Evolutionary conservation across 2,888 invertebrate genomes (phyloP).

Genomic region (Chrysolina oricalcia): DNA sequence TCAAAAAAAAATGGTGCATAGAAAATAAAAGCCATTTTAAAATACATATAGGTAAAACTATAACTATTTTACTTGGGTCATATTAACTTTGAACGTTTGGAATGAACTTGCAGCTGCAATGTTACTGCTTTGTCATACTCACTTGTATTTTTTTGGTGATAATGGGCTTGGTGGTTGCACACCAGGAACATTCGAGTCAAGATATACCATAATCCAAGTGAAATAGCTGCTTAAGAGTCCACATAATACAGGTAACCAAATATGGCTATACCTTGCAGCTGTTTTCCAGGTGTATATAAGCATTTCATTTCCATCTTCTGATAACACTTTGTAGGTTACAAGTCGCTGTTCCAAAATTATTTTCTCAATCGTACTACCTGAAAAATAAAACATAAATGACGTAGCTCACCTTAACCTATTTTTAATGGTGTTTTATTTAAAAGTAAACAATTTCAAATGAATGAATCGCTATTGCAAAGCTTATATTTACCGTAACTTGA

Average conservation of each 20-base stretch:
- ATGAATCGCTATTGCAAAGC: not conserved
- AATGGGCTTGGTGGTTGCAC: slow-evolving; percentile 76
- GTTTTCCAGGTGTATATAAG: slow-evolving; percentile 66
- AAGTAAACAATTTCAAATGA: not conserved
- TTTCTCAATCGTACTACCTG: slow-evolving; percentile 53
- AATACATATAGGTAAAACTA: too few species aligned
- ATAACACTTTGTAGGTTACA: slow-evolving; percentile 62
- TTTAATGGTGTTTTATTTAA: not conserved
- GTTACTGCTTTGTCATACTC: slow-evolving; percentile 50
- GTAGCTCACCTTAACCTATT: not conserved
- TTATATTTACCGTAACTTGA: slow-evolving; percentile 66
- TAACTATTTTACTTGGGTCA: too few species aligned
- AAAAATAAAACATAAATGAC: slow-evolving; percentile 31
- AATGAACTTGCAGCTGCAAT: not conserved
- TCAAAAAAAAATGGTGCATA: too few species aligned
- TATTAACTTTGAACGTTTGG: not conserved
- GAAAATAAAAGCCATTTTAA: too few species aligned
- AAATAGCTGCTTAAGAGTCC: slow-evolving; percentile 74
- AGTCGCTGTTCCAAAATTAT: slow-evolving; percentile 64
- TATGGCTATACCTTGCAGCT: slow-evolving; percentile 64
- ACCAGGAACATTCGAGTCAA: slow-evolving; percentile 77
- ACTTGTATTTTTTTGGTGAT: slow-evolving; percentile 73
- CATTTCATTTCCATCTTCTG: slow-evolving; percentile 67
- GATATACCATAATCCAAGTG: slow-evolving; percentile 76
- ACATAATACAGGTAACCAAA: slow-evolving; percentile 70